Evolutionary conservation across 2,888 invertebrate genomes (phyloP), one percentile per base, ranked within the genome.

Genomic region (Oscheius sp.): DNA sequence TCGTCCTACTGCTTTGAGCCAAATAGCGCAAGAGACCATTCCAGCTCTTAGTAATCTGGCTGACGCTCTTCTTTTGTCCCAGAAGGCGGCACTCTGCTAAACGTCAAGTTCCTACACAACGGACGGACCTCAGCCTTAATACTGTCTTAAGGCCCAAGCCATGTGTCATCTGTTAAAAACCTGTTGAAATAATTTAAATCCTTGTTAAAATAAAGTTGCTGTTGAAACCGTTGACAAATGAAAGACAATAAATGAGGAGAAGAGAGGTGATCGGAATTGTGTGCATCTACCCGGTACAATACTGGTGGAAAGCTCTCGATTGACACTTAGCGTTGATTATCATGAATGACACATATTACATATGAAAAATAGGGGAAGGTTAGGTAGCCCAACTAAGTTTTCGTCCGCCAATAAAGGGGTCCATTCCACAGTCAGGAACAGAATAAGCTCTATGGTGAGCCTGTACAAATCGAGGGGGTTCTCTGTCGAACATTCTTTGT

Each of bases 251-350:
- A 59, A 59, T 44, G 59, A 59, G 59, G n/a, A 41, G 22, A 24
- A 41, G 45, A 44, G 59, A 44, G 59, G 59, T 59, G 59, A 41
- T 59, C 59, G 59, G 59, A 59, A 59, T 59, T 59, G 59, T 59
- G 59, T 38, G 41, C n/a, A 30, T 38, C 59, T 59, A 59, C 59
- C 59, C 59, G 59, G 59, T 26, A 44, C 20, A 59, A 59, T 59
- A 59, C 59, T 59, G 59, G 59, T 59, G 59, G 59, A 59, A 59
- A 59, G 59, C 59, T 59, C 59, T 59, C 26, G n/a, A n/a, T 44
- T 59, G 59, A 59, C 59, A 59, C 59, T 44, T 59, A 14, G 59
- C 59, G 38, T 17, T 59, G 59, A 44, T 59, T 59, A 41, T 59
- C 44, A 59, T 28, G 26, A 28, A 59, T 28, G 41, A 44, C 59